These are phyloP conservation scores for Pseudococcus jackbeardsleyi DNA, from an alignment of 2,888 invertebrate species.

Conservation along the genomic window DNA sequence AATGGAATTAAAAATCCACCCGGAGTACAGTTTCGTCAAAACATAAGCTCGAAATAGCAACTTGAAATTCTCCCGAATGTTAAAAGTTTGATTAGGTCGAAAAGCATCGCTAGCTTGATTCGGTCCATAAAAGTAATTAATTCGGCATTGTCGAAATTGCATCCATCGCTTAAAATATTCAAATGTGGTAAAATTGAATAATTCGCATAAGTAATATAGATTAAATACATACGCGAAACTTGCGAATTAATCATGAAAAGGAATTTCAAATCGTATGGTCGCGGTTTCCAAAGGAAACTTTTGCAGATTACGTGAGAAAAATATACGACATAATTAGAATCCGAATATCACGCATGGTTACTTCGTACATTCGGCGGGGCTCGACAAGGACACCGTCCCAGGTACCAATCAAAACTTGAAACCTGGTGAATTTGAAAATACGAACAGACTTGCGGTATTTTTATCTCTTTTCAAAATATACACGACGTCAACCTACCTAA, in stretches of 20 bases:
- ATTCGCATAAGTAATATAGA: background rate
- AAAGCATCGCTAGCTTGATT: background rate
- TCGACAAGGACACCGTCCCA: slow-evolving; percentile 4
- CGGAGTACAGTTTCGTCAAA: no score
- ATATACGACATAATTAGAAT: slow-evolving; percentile 38
- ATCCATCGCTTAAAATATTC: slow-evolving; percentile 1
- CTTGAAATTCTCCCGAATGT: no score
- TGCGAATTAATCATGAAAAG: slow-evolving; percentile 34
- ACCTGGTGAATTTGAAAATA: slow-evolving; percentile 23
- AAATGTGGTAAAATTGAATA: background rate
- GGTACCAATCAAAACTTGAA: slow-evolving; percentile 40
- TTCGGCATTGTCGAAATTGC: background rate
- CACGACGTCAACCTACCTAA: background rate
- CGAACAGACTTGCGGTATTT: background rate
- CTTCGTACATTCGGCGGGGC: background rate
- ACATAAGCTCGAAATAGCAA: no score
- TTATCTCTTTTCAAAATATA: background rate
- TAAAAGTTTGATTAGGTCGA: no score
- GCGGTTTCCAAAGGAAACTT: slow-evolving; percentile 12
- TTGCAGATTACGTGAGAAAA: slow-evolving; percentile 44
- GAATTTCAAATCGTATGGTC: slow-evolving; percentile 20
- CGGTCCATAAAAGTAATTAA: background rate
- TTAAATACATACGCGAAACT: slow-evolving; percentile 8
- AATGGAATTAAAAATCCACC: no score
- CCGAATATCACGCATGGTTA: slow-evolving; percentile 36